A percentile compares a stretch with the other conserved stretches of the same genome.
phyloP scores from a whole-genome alignment of 2,888 invertebrate genomes.

The Sinentomon sp. region DNA sequence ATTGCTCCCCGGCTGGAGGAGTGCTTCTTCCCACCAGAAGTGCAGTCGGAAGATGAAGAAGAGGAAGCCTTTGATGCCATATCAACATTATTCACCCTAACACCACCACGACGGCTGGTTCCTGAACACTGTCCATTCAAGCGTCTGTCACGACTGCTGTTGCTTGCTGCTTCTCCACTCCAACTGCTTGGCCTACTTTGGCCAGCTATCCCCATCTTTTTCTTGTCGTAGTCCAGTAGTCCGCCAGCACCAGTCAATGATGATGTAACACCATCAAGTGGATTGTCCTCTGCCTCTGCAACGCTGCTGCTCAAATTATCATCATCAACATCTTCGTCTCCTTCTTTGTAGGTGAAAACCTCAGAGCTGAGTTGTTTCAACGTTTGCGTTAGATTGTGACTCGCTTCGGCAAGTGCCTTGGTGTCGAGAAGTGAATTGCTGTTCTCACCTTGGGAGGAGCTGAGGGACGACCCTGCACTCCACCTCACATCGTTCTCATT shows the following conservation, averaged over 20 bases:
- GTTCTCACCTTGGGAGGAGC: no score
- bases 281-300: background rate
- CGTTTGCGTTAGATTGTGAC: conserved; percentile 70
- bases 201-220: no score
- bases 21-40: background rate
- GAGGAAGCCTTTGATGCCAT: background rate
- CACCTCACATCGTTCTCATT: conserved; percentile 7
- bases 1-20: conserved; percentile 37
- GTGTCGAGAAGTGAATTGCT: conserved; percentile 32
- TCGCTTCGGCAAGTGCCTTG: conserved; percentile 58
- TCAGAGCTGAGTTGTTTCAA: conserved; percentile 66
- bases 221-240: no score
- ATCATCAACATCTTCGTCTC: conserved; percentile 8
- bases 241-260: no score
- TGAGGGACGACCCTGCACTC: conserved; percentile 3
- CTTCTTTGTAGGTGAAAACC: conserved; percentile 33
- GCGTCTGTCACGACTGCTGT: no score
- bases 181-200: no score
- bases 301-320: background rate
- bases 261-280: no score
- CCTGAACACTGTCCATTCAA: no score
- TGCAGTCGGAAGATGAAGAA: background rate
- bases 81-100: background rate
- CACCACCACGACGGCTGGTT: no score
- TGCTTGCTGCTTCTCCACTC: no score